Percentiles rank a stretch among this genome's conserved stretches.
phyloP scores from a whole-genome alignment of 2,113 vertebrate species.

The Lepus americanus region DNA sequence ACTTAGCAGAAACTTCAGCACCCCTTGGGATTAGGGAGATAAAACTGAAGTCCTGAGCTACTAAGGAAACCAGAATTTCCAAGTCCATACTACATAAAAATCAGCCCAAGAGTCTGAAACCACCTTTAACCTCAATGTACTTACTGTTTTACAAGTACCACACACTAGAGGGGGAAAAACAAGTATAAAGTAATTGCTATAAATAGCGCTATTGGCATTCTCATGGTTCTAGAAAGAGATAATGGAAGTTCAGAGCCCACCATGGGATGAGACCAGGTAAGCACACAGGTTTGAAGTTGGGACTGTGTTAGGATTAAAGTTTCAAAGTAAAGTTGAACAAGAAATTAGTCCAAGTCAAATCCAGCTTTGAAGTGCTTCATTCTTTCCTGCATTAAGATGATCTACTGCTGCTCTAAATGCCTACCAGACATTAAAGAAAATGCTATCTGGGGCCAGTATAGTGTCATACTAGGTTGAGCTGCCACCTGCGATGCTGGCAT shows the following conservation, averaged over 20 bases:
- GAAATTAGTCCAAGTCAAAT: background rate
- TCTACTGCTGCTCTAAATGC: background rate
- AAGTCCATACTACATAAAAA: background rate
- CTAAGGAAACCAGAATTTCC: background rate
- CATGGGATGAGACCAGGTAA: background rate
- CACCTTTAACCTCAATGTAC: background rate
- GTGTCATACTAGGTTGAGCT: too few species aligned
- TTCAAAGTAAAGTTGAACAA: background rate
- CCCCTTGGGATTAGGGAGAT: background rate
- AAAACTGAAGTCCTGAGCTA: background rate
- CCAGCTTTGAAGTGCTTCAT: background rate
- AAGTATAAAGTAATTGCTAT: background rate
- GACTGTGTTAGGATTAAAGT: background rate
- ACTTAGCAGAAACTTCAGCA: background rate
- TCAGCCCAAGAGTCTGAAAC: background rate
- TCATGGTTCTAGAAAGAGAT: background rate
- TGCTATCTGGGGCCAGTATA: background rate
- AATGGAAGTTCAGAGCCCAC: background rate
- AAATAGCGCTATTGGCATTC: background rate
- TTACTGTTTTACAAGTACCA: background rate
- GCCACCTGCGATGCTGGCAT: too few species aligned
- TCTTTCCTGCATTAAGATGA: background rate
- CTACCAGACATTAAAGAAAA: slow-evolving; percentile 3
- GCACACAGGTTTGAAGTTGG: background rate
- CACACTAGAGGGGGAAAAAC: background rate